Evolutionary conservation across 2,888 invertebrate species (phyloP), one percentile per base, ranked within the genome.

Genomic region (Netelia inedita): DNA sequence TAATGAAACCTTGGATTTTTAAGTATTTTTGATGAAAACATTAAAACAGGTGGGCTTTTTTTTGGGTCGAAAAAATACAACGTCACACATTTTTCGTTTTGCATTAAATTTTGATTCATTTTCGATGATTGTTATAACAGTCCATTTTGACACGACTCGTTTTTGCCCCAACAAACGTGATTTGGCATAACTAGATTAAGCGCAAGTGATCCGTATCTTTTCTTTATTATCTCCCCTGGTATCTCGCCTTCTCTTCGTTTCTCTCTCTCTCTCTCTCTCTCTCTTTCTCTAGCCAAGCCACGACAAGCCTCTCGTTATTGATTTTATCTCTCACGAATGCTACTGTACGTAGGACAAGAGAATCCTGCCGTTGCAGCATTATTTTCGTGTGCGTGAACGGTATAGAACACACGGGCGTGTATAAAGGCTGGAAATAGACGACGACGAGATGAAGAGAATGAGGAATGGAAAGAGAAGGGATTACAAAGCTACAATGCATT

Each of bases 301-400:
- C 75, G 69, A 68, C 73, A 21, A 73, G 76, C 76, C 55, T 76
- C 73, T 78, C 84, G 90, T 91, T 93, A 93, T 93, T 92, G 93
- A 93, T 93, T 93, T 93, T 92, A 92, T 92, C 92, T 91, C 91
- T 91, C 88, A 68, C 68, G 89, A 89, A 89, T 90, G 91, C 87
- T 88, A 79, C 86, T 82, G 85, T 75, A 68, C 50, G 69, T 59
- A 57, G 43, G 23, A 72, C 63, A 55, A 83, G 43, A 63, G 71
- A 74, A 68, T 65, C 35, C 72, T 66, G 41, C 50, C 57, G 73
- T 53, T 46, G 14, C 61, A 28, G 53, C 23, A 57, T 71, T 35
- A 35, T 35, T 61, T 79, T 35, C 46, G 75, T 68, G 53, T 46
- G 74, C 65, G 43, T 73, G 61, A 57, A 43, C 6, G 43, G 46